Evolutionary conservation across 2,888 invertebrate genomes (phyloP), one percentile per base, ranked within the genome.

Genomic region (Octonoba sinensis): DNA sequence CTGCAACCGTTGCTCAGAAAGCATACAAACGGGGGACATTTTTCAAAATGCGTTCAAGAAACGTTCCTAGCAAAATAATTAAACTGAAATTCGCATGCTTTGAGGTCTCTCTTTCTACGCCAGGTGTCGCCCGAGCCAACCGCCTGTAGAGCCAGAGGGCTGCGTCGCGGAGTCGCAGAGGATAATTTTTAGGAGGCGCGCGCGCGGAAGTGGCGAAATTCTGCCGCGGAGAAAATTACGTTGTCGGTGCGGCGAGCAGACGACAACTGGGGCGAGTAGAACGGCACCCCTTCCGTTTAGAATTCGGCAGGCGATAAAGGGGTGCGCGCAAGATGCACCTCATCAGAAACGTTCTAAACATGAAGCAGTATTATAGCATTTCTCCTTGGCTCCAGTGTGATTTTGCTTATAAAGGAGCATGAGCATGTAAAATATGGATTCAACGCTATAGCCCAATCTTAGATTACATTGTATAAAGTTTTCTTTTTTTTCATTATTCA

Each of bases 111-210:
- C 36, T 36, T 36, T 36, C 8, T 36, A 36, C 76, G 62, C 76
- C 69, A 77, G 76, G 76, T 69, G 49, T 60, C 76, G 76, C 66
- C 57, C 46, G 46, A 44, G 20, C 16, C 47, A 36, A 27, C 57
- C 54, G 76, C 76, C 76, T 77, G 76, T 77, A 56, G 76, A 77
- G 69, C 70, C 54, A 67, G 60, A 67, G 36, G 75, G 70, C 69
- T 76, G 76, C 60, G 67, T 49, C 74, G 47, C 49, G 22, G 20
- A 62, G 64, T 65, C 74, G 75, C 75, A 75, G 70, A 77, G 69
- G 69, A 64, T 77, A 69, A 64, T 77, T 70, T 70, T 64, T 47
- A 62, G 62, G 70, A 49, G 64, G 62, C 66, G 44, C 15, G 27
- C 56, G 51, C 36, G 76, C 54, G 51, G 57, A 27, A 70, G 69